Percentiles rank a stretch among this genome's conserved stretches.
Conservation (phyloP, 2,113 vertebrate genomes). For the Micronisus gabar region DNA sequence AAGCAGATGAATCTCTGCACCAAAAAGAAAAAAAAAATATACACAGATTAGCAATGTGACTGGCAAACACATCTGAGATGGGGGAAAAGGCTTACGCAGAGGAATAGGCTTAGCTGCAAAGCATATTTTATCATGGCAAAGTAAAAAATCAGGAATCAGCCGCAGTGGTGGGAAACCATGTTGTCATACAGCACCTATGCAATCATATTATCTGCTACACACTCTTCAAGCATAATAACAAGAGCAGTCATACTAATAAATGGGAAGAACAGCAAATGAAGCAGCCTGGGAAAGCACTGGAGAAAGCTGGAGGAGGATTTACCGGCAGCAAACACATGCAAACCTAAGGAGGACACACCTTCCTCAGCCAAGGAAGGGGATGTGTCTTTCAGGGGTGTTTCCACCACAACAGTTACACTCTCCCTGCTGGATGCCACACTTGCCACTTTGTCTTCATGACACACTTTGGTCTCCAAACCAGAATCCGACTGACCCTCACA, state of each 20-base stretch:
- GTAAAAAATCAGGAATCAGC: conserved; percentile 61
- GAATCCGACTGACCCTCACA: conserved; percentile 74
- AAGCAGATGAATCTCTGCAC: conserved; percentile 76
- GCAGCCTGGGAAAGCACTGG: conserved; percentile 61
- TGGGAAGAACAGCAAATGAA: conserved; percentile 57
- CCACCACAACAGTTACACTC: conserved; percentile 74
- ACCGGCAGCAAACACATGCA: conserved; percentile 82
- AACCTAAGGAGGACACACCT: conserved; percentile 86
- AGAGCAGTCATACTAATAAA: conserved; percentile 52
- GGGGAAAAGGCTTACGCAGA: conserved; percentile 70
- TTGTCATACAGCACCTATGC: conserved; percentile 63
- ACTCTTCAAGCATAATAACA: conserved; percentile 64
- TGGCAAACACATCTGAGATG: conserved; percentile 85
- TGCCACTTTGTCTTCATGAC: conserved; percentile 73
- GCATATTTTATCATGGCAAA: conserved; percentile 75
- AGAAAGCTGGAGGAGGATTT: conserved; percentile 54
- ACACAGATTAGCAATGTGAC: conserved; percentile 85
- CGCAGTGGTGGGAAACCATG: conserved; percentile 68
- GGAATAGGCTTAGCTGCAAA: conserved; percentile 78
- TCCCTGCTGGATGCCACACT: conserved; percentile 76
- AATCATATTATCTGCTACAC: conserved; percentile 25
- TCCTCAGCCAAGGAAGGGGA: conserved; percentile 76
- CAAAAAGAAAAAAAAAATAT: conserved; percentile 70
- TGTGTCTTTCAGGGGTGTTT: conserved; percentile 66
- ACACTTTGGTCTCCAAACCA: conserved; percentile 71